A percentile compares a stretch with the other conserved stretches of the same genome.
These are phyloP conservation scores for Rousettus madagascariensis DNA, from an alignment of 2,797 vertebrate species.

Conservation along the genomic window DNA sequence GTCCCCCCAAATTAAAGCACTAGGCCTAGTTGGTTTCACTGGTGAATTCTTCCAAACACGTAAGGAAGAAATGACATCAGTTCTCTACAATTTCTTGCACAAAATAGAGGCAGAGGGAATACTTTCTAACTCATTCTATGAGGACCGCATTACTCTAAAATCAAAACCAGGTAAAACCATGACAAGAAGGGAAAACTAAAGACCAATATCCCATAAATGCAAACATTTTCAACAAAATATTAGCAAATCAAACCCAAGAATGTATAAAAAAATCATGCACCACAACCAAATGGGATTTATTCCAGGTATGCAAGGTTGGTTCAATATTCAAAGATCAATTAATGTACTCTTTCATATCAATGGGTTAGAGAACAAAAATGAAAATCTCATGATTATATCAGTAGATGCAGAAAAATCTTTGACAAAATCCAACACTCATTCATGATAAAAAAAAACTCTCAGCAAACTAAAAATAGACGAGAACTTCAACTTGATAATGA, in stretches of 20 bases:
- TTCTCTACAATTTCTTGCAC: neutral
- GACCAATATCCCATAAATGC: neutral
- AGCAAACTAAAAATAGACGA: neutral
- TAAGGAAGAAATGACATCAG: neutral
- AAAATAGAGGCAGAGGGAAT: slow-evolving; percentile 21
- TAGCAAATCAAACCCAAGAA: neutral
- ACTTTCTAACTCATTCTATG: neutral
- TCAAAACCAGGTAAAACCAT: neutral
- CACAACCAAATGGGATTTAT: neutral
- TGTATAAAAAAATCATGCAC: neutral
- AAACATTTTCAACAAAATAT: slow-evolving; percentile 28
- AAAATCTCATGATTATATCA: neutral
- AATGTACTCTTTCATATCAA: neutral
- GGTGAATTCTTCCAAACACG: neutral
- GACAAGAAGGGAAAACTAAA: slow-evolving; percentile 7
- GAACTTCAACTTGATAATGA: neutral
- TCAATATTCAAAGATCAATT: slow-evolving; percentile 15
- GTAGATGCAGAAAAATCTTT: neutral
- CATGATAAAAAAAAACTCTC: neutral
- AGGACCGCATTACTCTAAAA: neutral
- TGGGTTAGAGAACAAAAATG: neutral
- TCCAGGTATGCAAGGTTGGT: neutral
- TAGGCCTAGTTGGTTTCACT: neutral
- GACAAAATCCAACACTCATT: neutral
- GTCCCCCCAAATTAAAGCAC: neutral